These are phyloP conservation scores for Tadarida brasiliensis DNA, from an alignment of 2,797 vertebrate genomes.

Conservation along the genomic window DNA sequence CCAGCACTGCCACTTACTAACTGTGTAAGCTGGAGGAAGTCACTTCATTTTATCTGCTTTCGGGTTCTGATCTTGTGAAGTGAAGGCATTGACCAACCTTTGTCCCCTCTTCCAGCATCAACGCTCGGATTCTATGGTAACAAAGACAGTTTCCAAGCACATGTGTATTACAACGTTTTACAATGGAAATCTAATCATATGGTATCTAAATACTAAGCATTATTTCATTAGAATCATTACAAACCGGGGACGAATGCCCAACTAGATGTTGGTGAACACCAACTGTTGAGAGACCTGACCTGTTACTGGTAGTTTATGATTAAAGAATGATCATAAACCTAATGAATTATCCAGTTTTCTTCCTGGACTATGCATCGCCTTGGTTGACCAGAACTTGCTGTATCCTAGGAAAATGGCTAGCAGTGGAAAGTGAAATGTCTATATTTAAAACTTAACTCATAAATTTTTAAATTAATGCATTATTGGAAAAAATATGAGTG, in stretches of 20 bases:
- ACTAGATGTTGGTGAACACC: background rate
- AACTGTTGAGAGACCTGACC: background rate
- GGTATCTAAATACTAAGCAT: background rate
- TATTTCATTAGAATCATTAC: constrained; percentile 1
- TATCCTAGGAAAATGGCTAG: background rate
- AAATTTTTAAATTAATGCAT: constrained; percentile 25
- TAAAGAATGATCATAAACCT: background rate
- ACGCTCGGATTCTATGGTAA: background rate
- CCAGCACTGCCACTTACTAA: background rate
- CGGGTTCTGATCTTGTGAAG: background rate
- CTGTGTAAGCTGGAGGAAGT: background rate
- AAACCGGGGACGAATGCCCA: background rate
- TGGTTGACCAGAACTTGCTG: background rate
- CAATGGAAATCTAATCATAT: background rate
- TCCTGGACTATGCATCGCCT: background rate
- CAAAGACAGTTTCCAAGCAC: background rate
- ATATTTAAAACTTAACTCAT: constrained; percentile 44
- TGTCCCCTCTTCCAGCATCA: background rate
- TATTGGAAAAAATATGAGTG: background rate
- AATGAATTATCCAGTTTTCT: background rate
- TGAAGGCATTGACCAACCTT: background rate
- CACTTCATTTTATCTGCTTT: background rate
- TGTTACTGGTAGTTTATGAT: background rate
- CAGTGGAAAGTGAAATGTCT: background rate
- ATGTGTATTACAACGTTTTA: background rate